These are phyloP conservation scores for Micrasema minimum DNA, from an alignment of 1,140 invertebrate species.

Conservation along the genomic window DNA sequence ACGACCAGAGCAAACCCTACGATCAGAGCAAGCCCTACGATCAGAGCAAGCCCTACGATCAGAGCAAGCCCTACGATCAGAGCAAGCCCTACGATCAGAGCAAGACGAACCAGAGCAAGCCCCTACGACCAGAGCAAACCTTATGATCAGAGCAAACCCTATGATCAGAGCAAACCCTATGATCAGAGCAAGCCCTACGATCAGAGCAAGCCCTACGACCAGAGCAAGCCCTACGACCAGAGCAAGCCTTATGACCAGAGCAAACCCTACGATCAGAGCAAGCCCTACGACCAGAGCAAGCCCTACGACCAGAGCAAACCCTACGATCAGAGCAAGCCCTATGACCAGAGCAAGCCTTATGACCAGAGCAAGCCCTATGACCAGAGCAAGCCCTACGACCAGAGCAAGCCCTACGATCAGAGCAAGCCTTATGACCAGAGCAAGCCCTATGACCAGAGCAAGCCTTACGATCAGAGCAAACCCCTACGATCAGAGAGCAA, in stretches of 20 bases:
- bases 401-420: too few species aligned
- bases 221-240: conserved; percentile 15
- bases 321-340: too few species aligned
- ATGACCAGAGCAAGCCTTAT: conserved; percentile 29
- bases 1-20: conserved; percentile 32
- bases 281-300: not conserved
- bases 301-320: not conserved
- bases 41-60: not conserved
- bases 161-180: too few species aligned
- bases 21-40: conserved; percentile 37
- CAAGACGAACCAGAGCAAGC: conserved; percentile 6
- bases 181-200: conserved; percentile 34
- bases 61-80: conserved; percentile 25
- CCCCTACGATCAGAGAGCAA: too few species aligned
- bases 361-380: conserved; percentile 6
- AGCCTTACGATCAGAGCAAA: too few species aligned
- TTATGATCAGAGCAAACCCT: too few species aligned
- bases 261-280: not conserved
- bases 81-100: not conserved
- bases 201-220: too few species aligned
- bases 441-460: too few species aligned
- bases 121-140: conserved; percentile 34
- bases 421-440: too few species aligned
- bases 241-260: conserved; percentile 7
- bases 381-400: not conserved